Conservation (phyloP, 2,888 invertebrate genomes). For the Ptycholaimellus sp. region DNA sequence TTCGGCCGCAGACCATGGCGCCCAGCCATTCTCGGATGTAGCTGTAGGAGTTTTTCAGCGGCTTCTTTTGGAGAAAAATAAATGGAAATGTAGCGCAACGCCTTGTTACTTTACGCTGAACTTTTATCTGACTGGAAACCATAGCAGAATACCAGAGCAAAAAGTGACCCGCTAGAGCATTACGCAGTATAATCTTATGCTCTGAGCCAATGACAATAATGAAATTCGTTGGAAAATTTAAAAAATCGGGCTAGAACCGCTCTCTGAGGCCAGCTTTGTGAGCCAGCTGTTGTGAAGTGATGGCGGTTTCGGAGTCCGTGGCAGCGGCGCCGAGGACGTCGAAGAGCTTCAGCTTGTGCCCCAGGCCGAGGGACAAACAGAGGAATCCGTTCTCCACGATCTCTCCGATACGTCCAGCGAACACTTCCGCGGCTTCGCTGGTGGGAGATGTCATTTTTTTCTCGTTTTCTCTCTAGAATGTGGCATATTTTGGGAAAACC, state of each 20-base stretch:
- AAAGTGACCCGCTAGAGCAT: background rate
- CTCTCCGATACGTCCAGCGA: too few relatives aligned
- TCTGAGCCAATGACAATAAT: background rate
- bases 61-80: too few relatives aligned
- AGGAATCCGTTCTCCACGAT: constrained; percentile 4
- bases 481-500: too few relatives aligned
- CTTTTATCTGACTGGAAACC: too few relatives aligned
- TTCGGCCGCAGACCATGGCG: constrained; percentile 10
- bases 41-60: constrained; percentile 4
- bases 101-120: too few relatives aligned
- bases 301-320: constrained; percentile 8
- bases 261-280: constrained; percentile 11
- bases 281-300: constrained; percentile 11
- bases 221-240: background rate
- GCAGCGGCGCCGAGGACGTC: constrained; percentile 8
- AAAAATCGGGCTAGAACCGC: background rate
- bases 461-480: too few relatives aligned
- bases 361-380: constrained; percentile 8
- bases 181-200: background rate
- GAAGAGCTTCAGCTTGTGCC: constrained; percentile 9
- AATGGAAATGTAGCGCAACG: background rate
- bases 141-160: too few relatives aligned
- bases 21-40: constrained; percentile 14
- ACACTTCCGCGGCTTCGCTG: too few relatives aligned
- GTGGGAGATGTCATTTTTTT: too few relatives aligned